phyloP scores from a whole-genome alignment of 2,113 vertebrate species.

The Colius striatus region DNA sequence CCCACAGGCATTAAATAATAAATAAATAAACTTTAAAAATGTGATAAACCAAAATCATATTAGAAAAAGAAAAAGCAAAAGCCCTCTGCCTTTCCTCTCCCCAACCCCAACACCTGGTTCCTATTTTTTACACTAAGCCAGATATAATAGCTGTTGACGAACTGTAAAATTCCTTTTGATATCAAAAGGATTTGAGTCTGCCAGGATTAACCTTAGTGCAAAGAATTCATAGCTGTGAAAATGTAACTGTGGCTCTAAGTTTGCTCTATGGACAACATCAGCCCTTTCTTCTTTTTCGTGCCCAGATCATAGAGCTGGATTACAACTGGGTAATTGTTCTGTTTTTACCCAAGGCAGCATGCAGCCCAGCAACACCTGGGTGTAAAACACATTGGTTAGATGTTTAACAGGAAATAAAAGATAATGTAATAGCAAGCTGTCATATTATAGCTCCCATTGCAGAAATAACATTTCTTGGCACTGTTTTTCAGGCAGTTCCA shows the following conservation, averaged over 20 bases:
- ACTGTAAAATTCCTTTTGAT: background rate
- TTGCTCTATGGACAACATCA: background rate
- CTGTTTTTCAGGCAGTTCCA: background rate
- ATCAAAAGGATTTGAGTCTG: background rate
- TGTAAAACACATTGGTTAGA: fast-evolving
- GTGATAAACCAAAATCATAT: background rate
- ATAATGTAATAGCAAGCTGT: background rate
- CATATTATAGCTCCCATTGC: background rate
- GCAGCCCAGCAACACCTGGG: background rate
- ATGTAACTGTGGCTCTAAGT: background rate
- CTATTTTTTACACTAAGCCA: background rate
- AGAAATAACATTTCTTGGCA: background rate
- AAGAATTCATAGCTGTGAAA: background rate
- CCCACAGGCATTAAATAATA: background rate
- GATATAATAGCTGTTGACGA: background rate
- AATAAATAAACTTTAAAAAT: background rate
- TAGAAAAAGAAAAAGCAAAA: background rate
- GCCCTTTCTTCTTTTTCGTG: background rate
- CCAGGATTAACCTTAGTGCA: background rate
- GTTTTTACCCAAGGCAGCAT: background rate
- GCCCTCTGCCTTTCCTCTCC: background rate
- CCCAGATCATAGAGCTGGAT: background rate
- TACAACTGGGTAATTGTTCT: background rate
- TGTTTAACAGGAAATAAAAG: background rate
- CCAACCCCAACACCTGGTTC: background rate